phyloP scores from a whole-genome alignment of 2,888 invertebrate genomes.

The Priapulus caudatus region DNA sequence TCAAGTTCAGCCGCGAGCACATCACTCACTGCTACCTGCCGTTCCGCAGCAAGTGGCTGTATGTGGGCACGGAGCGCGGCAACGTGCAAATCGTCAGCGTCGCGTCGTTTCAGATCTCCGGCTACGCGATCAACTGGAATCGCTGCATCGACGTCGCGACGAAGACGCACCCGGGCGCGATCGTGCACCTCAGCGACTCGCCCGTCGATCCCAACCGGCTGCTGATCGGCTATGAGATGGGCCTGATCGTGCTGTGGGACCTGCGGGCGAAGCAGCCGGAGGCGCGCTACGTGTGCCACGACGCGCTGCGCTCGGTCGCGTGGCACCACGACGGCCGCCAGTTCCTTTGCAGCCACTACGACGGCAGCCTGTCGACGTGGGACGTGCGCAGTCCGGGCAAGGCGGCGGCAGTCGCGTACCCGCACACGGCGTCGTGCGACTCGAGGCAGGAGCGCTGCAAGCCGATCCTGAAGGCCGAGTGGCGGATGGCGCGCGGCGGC shows the following conservation, averaged over 20 bases:
- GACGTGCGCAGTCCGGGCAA: slow-evolving; percentile 60
- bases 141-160: slow-evolving; percentile 95
- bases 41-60: slow-evolving; percentile 94
- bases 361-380: slow-evolving; percentile 93
- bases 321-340: slow-evolving; percentile 98
- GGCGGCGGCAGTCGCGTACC: slow-evolving; percentile 69
- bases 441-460: slow-evolving; percentile 35
- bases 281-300: slow-evolving; percentile 54
- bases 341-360: slow-evolving; percentile 83
- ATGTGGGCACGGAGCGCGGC: slow-evolving; percentile 93
- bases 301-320: slow-evolving; percentile 68
- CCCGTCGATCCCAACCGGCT: slow-evolving; percentile 93
- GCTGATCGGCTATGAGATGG: slow-evolving; percentile 88
- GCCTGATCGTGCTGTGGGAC: slow-evolving; percentile 92
- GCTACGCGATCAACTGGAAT: slow-evolving; percentile 99
- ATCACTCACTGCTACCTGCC: slow-evolving; percentile 90
- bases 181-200: slow-evolving; percentile 91
- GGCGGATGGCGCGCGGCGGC: slow-evolving; percentile 67
- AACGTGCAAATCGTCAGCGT: slow-evolving; percentile 96
- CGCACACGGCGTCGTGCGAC: slow-evolving; percentile 63
- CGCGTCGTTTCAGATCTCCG: slow-evolving; percentile 87
- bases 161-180: slow-evolving; percentile 89
- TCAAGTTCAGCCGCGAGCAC: slow-evolving; percentile 76
- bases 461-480: slow-evolving; percentile 85
- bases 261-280: slow-evolving; percentile 73